phyloP scores from a whole-genome alignment of 2,888 invertebrate genomes.

The Phasia obesa region DNA sequence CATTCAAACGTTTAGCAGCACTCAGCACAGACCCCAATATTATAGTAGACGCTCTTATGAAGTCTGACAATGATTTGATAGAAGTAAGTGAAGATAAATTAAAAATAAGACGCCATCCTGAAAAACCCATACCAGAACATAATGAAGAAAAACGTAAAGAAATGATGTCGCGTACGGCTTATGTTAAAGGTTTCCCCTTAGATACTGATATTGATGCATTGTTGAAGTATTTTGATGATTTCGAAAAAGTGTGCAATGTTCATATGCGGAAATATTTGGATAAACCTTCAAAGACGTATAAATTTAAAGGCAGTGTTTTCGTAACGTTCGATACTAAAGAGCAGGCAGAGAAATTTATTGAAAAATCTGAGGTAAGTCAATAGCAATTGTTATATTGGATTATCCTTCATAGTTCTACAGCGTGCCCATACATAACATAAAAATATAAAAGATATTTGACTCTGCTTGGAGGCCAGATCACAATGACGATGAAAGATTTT shows the following conservation, averaged over 20 bases:
- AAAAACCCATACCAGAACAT: conserved; percentile 89
- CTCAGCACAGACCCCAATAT: conserved; percentile 87
- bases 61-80: conserved; percentile 88
- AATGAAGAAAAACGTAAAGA: conserved; percentile 92
- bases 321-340: conserved; percentile 92
- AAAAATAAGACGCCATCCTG: conserved; percentile 87
- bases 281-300: conserved; percentile 85
- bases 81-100: conserved; percentile 85
- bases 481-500: no score
- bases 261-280: conserved; percentile 85
- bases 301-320: conserved; percentile 96
- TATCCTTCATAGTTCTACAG: no score
- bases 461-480: no score
- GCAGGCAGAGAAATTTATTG: conserved; percentile 90
- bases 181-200: conserved; percentile 93
- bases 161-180: conserved; percentile 89
- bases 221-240: conserved; percentile 88
- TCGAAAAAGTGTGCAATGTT: conserved; percentile 88
- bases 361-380: conserved; percentile 84
- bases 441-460: no score
- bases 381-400: background rate
- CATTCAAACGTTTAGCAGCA: conserved; percentile 92
- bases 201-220: conserved; percentile 87
- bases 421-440: no score
- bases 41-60: conserved; percentile 89